A percentile compares a stretch with the other conserved stretches of the same genome.
phyloP scores from a whole-genome alignment of 2,888 invertebrate genomes.

The Copidosoma aretas region DNA sequence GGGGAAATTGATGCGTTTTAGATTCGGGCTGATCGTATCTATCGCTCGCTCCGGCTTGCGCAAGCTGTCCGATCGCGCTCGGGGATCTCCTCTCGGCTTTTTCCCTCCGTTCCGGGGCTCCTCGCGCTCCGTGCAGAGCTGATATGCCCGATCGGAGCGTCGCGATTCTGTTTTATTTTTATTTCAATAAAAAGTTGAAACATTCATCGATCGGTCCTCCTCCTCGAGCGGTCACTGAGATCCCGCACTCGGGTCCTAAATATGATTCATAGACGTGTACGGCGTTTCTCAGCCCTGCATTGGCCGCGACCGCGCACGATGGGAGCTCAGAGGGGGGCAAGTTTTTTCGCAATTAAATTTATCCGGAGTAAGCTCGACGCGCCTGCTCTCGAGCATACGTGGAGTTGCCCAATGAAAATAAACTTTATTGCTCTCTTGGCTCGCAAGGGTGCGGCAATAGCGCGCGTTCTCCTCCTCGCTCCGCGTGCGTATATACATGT shows the following conservation, averaged over 20 bases:
- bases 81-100: too few species aligned
- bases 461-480: conserved; percentile 18
- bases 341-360: conserved; percentile 32
- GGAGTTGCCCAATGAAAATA: conserved; percentile 25
- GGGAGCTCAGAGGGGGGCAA: not conserved
- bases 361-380: conserved; percentile 20
- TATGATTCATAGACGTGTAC: too few species aligned
- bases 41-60: conserved; percentile 8
- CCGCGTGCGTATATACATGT: not conserved
- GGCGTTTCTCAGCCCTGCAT: too few species aligned
- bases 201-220: too few species aligned
- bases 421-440: conserved; percentile 24
- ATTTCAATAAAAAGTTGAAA: too few species aligned
- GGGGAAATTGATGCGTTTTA: conserved; percentile 32
- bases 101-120: too few species aligned
- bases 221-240: too few species aligned
- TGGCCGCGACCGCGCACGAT: too few species aligned
- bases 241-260: too few species aligned
- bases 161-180: too few species aligned
- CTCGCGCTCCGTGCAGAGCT: too few species aligned
- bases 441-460: conserved; percentile 22
- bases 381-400: conserved; percentile 3
- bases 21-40: conserved; percentile 30
- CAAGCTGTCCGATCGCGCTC: not conserved
- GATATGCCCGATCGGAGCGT: too few species aligned